A percentile compares a stretch with the other conserved stretches of the same genome.
These are phyloP conservation scores for Amblyteles armatorius DNA, from an alignment of 2,888 invertebrate species.

Conservation along the genomic window DNA sequence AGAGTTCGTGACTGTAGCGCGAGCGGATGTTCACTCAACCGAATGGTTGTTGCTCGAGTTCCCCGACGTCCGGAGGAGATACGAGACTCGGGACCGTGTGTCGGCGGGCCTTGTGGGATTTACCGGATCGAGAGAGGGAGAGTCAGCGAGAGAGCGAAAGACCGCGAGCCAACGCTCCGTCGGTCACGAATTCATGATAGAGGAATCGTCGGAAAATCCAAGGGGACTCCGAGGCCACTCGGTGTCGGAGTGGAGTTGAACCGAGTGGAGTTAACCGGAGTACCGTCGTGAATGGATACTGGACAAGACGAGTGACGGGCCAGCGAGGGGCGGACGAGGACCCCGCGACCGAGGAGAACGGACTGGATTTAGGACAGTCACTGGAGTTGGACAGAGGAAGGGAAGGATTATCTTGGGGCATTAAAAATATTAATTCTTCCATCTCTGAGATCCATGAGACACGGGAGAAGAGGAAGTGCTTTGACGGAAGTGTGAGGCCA, in stretches of 20 bases:
- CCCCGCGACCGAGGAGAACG: no score
- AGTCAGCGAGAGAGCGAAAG: conserved; percentile 4
- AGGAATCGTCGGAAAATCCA: conserved; percentile 47
- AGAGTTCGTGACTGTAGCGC: background rate
- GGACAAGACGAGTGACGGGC: background rate
- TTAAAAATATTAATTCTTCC: background rate
- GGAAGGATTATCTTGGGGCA: background rate
- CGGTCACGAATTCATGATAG: conserved; percentile 50
- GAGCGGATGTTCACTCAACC: conserved; percentile 51
- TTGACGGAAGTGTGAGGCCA: no score
- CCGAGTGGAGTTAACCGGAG: conserved; percentile 4
- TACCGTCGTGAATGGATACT: background rate
- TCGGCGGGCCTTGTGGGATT: conserved; percentile 58
- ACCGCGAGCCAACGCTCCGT: conserved; percentile 51
- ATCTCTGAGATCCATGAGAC: background rate
- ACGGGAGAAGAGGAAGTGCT: background rate
- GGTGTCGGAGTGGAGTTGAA: conserved; percentile 4
- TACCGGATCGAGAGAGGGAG: conserved; percentile 42
- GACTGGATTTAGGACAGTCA: background rate
- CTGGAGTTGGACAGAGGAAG: background rate
- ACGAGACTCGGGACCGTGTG: conserved; percentile 46
- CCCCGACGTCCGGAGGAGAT: conserved; percentile 54
- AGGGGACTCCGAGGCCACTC: conserved; percentile 31
- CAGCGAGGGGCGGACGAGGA: background rate
- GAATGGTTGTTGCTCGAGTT: conserved; percentile 62